A percentile compares a stretch with the other conserved stretches of the same genome.
phyloP scores from a whole-genome alignment of 2,888 invertebrate species.

The Lapara coniferarum region DNA sequence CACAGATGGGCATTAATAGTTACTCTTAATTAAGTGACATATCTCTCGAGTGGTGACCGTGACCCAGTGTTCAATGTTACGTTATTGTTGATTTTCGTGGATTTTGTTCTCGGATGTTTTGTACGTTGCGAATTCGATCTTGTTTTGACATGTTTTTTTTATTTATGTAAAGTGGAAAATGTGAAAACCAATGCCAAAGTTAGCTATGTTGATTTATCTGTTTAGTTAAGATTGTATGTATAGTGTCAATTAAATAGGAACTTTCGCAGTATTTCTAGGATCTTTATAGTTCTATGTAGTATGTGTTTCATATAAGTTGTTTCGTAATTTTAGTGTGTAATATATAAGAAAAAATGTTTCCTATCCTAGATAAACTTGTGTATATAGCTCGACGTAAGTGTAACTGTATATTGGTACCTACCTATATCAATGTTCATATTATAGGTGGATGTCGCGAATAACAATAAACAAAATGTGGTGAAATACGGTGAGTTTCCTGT shows the following conservation, averaged over 20 bases:
- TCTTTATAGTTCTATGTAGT: conserved; percentile 76
- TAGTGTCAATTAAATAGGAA: conserved; percentile 80
- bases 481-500: conserved; percentile 82
- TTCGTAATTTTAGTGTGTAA: conserved; percentile 77
- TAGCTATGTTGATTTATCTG: conserved; percentile 81
- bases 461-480: conserved; percentile 60
- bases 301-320: conserved; percentile 74
- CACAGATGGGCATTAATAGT: conserved; percentile 77
- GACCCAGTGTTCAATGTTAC: conserved; percentile 67
- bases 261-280: conserved; percentile 80
- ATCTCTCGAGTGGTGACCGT: conserved; percentile 68
- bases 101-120: conserved; percentile 57
- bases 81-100: conserved; percentile 72
- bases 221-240: conserved; percentile 76
- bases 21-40: conserved; percentile 70
- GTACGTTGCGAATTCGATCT: conserved; percentile 62
- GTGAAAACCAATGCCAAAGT: conserved; percentile 83
- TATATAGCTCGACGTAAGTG: conserved; percentile 72
- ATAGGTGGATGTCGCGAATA: conserved; percentile 47
- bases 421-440: conserved; percentile 80
- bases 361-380: conserved; percentile 78
- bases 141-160: conserved; percentile 80
- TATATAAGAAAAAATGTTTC: conserved; percentile 80
- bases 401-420: conserved; percentile 78
- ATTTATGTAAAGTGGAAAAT: conserved; percentile 69